phyloP scores from a whole-genome alignment of 2,888 invertebrate species.

The Loripinus fragilis region DNA sequence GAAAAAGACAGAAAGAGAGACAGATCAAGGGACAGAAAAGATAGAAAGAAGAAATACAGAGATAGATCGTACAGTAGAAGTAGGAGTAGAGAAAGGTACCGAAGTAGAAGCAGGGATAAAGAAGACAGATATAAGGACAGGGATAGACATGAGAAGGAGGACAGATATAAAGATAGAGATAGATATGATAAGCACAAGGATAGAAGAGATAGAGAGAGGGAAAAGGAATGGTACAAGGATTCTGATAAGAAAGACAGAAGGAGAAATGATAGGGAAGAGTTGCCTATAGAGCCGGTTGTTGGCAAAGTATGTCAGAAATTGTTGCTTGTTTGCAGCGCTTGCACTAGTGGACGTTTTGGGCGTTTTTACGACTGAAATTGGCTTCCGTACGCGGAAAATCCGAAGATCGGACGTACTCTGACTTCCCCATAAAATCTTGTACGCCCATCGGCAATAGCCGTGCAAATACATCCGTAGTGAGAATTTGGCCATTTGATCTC shows the following conservation, averaged over 20 bases:
- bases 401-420: too few relatives aligned
- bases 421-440: too few relatives aligned
- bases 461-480: too few relatives aligned
- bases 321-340: too few relatives aligned
- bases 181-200: constrained; percentile 56
- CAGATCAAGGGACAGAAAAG: constrained; percentile 69
- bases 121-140: constrained; percentile 59
- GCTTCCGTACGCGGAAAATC: too few relatives aligned
- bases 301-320: constrained; percentile 80
- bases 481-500: too few relatives aligned
- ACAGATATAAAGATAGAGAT: constrained; percentile 45
- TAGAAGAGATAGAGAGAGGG: constrained; percentile 38
- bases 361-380: too few relatives aligned
- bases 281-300: constrained; percentile 85
- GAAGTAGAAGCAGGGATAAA: constrained; percentile 29
- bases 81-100: constrained; percentile 50
- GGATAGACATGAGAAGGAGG: constrained; percentile 30
- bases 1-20: constrained; percentile 64
- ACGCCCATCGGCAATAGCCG: too few relatives aligned
- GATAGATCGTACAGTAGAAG: constrained; percentile 61
- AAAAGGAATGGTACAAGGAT: constrained; percentile 26
- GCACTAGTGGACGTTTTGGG: too few relatives aligned
- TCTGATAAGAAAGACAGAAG: constrained; percentile 38
- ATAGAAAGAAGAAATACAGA: constrained; percentile 65
- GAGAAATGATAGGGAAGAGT: constrained; percentile 51